Evolutionary conservation across 2,113 vertebrate genomes (phyloP).

Genomic region (Cairina moschata): DNA sequence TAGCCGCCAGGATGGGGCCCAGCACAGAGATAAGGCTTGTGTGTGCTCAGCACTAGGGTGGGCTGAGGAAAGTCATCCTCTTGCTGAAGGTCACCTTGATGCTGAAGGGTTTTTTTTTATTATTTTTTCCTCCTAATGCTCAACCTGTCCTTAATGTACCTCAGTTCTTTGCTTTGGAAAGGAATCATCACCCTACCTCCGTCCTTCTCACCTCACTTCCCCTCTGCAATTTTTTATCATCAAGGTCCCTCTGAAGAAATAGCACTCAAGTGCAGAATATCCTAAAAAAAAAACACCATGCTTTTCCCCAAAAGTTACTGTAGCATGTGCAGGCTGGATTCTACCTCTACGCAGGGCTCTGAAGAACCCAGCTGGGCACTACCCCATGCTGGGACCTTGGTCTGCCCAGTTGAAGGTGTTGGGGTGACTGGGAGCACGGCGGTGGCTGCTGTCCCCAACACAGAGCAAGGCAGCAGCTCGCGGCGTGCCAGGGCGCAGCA

Average conservation of each 20-base stretch:
- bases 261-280: not conserved
- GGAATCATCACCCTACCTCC: not conserved
- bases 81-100: not conserved
- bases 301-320: not conserved
- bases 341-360: not conserved
- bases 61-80: not conserved
- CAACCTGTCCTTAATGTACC: not conserved
- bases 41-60: fast-evolving
- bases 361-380: not conserved
- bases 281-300: not conserved
- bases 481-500: slow-evolving; percentile 5
- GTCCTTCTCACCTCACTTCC: not conserved
- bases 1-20: not conserved
- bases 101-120: not conserved
- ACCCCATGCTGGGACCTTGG: fast-evolving
- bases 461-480: not conserved
- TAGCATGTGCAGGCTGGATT: fast-evolving
- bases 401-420: not conserved
- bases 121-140: not conserved
- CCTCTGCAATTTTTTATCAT: not conserved
- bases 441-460: not conserved
- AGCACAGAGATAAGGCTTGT: not conserved
- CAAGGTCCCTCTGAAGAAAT: not conserved
- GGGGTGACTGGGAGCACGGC: not conserved
- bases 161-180: not conserved